Evolutionary conservation across 1,140 invertebrate species (phyloP).

Genomic region (Caenorhabditis elegans): DNA sequence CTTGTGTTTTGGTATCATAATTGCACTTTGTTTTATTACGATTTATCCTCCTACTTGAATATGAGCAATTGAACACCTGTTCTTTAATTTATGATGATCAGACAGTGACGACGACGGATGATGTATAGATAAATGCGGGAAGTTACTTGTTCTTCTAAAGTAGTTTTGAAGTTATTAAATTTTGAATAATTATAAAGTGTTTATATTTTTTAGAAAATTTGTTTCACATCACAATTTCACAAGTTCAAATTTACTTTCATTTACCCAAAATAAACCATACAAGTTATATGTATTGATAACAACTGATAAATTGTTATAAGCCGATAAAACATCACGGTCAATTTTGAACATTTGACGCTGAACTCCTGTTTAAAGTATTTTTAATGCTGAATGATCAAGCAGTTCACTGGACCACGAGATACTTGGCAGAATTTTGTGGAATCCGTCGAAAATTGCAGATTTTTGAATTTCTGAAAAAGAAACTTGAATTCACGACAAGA

Average conservation of each 20-base stretch:
- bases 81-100: no score
- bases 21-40: no score
- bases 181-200: no score
- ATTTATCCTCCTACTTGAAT: no score
- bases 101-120: no score
- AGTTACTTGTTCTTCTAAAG: no score
- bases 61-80: no score
- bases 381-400: neutral
- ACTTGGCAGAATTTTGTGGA: neutral
- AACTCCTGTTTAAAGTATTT: neutral
- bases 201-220: no score
- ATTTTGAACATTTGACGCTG: neutral
- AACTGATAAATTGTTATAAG: neutral
- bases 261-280: neutral
- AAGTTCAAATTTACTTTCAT: neutral
- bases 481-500: no score
- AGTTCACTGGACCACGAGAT: neutral
- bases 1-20: no score
- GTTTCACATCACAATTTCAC: neutral
- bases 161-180: no score
- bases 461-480: conserved; percentile 3
- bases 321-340: neutral
- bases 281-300: neutral
- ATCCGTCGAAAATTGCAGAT: neutral
- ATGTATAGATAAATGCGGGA: no score